These are phyloP conservation scores for Gymnopithys bicolor DNA, from an alignment of 2,797 vertebrate species.

Conservation along the genomic window DNA sequence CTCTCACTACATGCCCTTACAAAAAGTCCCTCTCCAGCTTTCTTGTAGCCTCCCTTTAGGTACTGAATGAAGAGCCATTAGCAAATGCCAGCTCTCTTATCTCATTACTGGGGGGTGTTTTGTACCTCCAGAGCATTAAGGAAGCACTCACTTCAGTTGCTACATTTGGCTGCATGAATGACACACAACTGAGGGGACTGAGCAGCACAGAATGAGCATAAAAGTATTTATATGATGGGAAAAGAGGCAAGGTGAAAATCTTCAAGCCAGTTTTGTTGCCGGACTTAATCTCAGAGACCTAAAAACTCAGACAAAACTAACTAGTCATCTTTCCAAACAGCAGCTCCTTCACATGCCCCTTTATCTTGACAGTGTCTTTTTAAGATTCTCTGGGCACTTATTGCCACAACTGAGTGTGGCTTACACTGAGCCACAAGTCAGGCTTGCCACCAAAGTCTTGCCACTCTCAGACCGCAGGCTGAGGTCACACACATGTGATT, in stretches of 20 bases:
- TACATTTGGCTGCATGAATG: background rate
- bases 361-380: background rate
- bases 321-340: background rate
- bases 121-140: background rate
- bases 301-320: background rate
- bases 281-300: background rate
- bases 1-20: background rate
- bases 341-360: background rate
- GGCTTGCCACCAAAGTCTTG: background rate
- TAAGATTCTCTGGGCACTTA: background rate
- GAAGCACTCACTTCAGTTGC: background rate
- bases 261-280: background rate
- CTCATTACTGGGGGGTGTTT: rapidly evolving
- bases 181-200: background rate
- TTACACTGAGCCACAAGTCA: background rate
- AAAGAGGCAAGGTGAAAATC: background rate
- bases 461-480: background rate
- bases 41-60: rapidly evolving
- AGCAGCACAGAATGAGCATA: background rate
- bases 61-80: background rate
- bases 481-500: background rate
- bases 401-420: background rate
- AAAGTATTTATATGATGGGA: background rate
- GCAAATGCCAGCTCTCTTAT: background rate
- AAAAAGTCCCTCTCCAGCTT: background rate